Evolutionary conservation across 1,140 invertebrate species (phyloP).

Genomic region (Parasteatoda tepidariorum): DNA sequence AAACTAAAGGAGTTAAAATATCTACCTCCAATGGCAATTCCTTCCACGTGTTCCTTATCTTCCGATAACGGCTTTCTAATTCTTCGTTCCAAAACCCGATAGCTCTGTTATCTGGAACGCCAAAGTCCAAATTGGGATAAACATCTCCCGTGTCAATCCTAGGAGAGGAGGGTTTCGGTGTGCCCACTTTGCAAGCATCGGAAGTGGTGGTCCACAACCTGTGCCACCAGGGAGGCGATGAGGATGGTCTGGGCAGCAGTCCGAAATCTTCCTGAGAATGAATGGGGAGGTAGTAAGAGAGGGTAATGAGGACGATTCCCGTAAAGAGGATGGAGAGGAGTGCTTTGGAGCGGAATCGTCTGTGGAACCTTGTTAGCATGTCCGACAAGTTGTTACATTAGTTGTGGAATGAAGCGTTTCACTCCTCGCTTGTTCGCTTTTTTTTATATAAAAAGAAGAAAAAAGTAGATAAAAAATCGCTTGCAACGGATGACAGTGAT

Average conservation of each 20-base stretch:
- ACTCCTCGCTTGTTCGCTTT: neutral
- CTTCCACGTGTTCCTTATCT: constrained; percentile 43
- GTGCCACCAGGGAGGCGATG: neutral
- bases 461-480: neutral
- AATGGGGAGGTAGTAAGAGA: neutral
- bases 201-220: neutral
- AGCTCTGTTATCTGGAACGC: constrained; percentile 18
- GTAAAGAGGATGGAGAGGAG: neutral
- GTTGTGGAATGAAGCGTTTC: neutral
- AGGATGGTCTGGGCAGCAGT: neutral
- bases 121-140: constrained; percentile 34
- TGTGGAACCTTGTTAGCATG: neutral
- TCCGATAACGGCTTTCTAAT: constrained; percentile 34
- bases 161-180: neutral
- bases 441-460: neutral
- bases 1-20: no score
- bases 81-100: constrained; percentile 36
- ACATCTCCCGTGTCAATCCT: constrained; percentile 1
- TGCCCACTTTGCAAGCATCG: neutral
- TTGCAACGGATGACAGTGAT: neutral
- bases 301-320: neutral
- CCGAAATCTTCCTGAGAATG: neutral
- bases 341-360: neutral
- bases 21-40: constrained; percentile 33
- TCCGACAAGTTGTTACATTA: neutral